phyloP scores from a whole-genome alignment of 2,888 invertebrate species.

The Nephrotoma appendiculata region DNA sequence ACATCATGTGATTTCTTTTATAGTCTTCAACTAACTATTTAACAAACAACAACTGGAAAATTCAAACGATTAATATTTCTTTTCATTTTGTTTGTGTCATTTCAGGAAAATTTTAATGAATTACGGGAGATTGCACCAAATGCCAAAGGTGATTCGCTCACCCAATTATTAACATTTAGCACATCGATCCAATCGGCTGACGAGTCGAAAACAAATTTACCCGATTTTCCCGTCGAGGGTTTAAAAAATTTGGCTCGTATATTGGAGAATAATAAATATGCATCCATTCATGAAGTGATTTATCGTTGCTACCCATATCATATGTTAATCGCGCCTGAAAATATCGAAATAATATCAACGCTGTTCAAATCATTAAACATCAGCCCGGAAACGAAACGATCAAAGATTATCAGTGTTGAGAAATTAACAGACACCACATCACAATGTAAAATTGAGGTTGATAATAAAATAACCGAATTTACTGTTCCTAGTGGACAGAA shows the following conservation, averaged over 20 bases:
- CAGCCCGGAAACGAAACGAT: not conserved
- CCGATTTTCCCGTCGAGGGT: slow-evolving; percentile 84
- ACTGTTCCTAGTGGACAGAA: slow-evolving; percentile 32
- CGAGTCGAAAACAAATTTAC: slow-evolving; percentile 45
- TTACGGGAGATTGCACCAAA: slow-evolving; percentile 37
- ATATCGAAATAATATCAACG: slow-evolving; percentile 52
- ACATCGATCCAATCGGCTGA: slow-evolving; percentile 68
- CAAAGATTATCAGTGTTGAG: not conserved
- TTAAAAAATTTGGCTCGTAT: slow-evolving; percentile 41
- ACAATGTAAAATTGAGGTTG: not conserved
- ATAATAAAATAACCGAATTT: slow-evolving; percentile 21
- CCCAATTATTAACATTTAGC: slow-evolving; percentile 50
- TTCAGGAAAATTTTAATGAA: slow-evolving; percentile 41
- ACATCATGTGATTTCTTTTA: not conserved
- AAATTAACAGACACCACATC: not conserved
- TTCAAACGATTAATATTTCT: not conserved
- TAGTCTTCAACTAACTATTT: not conserved
- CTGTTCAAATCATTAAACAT: slow-evolving; percentile 51
- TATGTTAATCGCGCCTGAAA: slow-evolving; percentile 63
- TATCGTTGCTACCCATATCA: slow-evolving; percentile 73
- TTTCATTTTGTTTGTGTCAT: slow-evolving; percentile 10
- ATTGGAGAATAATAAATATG: slow-evolving; percentile 54
- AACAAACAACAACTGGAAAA: not conserved
- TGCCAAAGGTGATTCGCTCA: slow-evolving; percentile 31
- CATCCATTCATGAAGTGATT: slow-evolving; percentile 53